Evolutionary conservation across 2,797 vertebrate genomes (phyloP).

Genomic region (Anguilla pacifica): DNA sequence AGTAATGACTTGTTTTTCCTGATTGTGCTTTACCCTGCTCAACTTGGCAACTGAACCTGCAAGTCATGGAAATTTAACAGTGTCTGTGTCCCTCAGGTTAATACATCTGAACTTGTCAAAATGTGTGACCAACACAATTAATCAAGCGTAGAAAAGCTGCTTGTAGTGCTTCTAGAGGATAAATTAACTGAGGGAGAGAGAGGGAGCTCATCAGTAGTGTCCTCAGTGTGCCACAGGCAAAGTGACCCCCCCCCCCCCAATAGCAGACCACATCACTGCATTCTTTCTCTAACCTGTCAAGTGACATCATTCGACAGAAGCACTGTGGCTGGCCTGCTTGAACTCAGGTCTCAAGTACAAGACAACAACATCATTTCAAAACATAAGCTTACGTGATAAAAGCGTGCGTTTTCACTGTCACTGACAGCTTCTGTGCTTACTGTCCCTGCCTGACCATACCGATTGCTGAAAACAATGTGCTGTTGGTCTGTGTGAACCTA

Average conservation of each 20-base stretch:
- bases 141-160: constrained; percentile 72
- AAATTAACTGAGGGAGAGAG: background rate
- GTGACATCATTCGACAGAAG: background rate
- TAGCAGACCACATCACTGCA: background rate
- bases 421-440: background rate
- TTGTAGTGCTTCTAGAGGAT: constrained; percentile 56
- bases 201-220: background rate
- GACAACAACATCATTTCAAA: background rate
- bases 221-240: background rate
- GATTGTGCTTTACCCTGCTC: background rate
- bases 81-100: background rate
- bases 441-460: background rate
- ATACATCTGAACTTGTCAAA: constrained; percentile 16
- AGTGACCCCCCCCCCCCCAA: background rate
- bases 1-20: background rate
- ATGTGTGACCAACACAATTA: constrained; percentile 14
- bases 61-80: constrained; percentile 16
- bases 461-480: background rate
- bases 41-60: background rate
- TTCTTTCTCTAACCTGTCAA: background rate
- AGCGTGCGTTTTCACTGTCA: background rate
- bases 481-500: background rate
- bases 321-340: background rate
- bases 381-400: background rate
- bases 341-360: background rate